Conservation (phyloP, 2,113 vertebrate species). For the Mandrillus leucophaeus region DNA sequence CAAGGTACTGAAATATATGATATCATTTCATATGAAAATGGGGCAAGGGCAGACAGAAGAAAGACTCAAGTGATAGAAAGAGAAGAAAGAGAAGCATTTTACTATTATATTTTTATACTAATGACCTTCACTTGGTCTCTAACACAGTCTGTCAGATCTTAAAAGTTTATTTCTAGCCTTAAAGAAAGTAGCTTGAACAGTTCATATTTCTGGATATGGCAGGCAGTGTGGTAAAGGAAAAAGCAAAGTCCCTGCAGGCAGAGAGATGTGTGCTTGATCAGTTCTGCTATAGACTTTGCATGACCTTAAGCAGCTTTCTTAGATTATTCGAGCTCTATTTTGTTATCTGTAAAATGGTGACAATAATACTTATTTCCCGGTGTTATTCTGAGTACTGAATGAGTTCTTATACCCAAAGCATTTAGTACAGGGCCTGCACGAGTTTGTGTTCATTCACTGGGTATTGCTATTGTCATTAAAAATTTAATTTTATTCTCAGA, state of each 20-base stretch:
- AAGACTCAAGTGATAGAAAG: not conserved
- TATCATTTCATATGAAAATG: constrained; percentile 8
- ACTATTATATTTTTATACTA: not conserved
- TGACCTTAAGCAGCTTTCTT: not conserved
- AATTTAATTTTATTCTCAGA: not conserved
- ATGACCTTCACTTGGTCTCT: not conserved
- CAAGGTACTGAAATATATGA: not conserved
- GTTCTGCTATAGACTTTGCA: not conserved
- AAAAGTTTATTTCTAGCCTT: not conserved
- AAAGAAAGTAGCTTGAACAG: not conserved
- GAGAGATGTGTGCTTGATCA: not conserved
- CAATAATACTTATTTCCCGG: not conserved
- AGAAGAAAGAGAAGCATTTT: not conserved
- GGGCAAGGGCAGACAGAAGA: not conserved
- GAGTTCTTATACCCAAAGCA: not conserved
- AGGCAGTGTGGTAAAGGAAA: not conserved
- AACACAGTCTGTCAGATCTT: not conserved
- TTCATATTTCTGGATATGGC: not conserved
- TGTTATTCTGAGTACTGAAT: not conserved
- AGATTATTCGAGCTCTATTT: not conserved
- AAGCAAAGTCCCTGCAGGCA: not conserved
- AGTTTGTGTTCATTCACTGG: not conserved
- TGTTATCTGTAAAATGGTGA: not conserved
- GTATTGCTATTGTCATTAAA: not conserved
- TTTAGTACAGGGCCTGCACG: not conserved